Evolutionary conservation across 2,888 invertebrate genomes (phyloP).

Genomic region (Andricus curvator): DNA sequence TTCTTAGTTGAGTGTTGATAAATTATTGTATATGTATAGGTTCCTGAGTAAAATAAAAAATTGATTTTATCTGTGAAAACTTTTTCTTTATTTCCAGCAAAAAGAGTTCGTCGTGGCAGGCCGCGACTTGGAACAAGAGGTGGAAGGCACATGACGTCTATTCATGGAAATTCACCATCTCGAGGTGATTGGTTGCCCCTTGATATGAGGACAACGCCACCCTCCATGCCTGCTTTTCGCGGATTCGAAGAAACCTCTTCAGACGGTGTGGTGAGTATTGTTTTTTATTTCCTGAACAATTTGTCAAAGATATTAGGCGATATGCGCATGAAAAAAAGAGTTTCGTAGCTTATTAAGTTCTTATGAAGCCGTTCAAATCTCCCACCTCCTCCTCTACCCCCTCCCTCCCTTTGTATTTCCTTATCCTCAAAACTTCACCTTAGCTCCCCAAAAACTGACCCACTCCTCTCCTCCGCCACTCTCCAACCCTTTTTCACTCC

Average conservation of each 20-base stretch:
- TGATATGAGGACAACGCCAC: constrained; percentile 76
- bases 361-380: too few species aligned
- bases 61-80: not conserved
- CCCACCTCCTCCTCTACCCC: too few species aligned
- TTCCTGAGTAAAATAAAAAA: not conserved
- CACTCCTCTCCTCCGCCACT: too few species aligned
- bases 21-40: too few species aligned
- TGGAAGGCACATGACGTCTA: constrained; percentile 69
- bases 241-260: constrained; percentile 73
- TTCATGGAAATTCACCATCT: constrained; percentile 73
- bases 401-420: too few species aligned
- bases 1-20: too few species aligned
- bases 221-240: constrained; percentile 73
- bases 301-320: too few species aligned
- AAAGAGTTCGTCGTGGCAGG: constrained; percentile 75
- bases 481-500: too few species aligned
- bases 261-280: constrained; percentile 73
- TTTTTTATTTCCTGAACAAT: not conserved
- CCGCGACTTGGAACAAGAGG: constrained; percentile 74
- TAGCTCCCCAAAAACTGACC: too few species aligned
- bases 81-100: constrained; percentile 58
- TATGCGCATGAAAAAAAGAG: too few species aligned
- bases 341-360: too few species aligned
- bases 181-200: constrained; percentile 75
- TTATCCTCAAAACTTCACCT: too few species aligned